phyloP scores from a whole-genome alignment of 2,113 vertebrate species.

The Fregetta grallaria region DNA sequence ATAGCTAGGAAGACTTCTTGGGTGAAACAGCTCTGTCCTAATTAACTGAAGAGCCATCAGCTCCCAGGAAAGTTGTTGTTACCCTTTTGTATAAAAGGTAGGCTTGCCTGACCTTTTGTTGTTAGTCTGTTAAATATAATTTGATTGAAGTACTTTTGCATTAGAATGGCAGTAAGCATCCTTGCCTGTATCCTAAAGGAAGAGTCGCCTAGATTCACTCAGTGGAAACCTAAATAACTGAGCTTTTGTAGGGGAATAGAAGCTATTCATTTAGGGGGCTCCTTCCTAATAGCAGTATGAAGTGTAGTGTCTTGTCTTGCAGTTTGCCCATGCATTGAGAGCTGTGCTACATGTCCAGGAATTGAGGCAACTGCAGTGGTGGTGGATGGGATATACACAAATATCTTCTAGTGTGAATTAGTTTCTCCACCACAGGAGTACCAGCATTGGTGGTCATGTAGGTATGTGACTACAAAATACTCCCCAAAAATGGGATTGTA shows the following conservation, averaged over 20 bases:
- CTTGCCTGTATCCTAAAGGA: neutral
- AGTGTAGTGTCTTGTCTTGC: neutral
- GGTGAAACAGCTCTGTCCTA: neutral
- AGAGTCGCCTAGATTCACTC: neutral
- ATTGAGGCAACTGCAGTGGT: neutral
- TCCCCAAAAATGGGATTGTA: accelerated
- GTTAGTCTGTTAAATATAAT: neutral
- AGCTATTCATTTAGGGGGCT: accelerated
- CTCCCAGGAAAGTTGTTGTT: neutral
- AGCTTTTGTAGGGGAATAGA: neutral
- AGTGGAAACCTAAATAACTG: neutral
- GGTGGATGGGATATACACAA: neutral
- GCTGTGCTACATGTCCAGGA: neutral
- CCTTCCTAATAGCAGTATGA: neutral
- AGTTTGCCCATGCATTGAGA: neutral
- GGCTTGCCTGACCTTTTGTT: neutral
- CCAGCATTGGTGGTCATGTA: neutral
- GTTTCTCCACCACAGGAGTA: neutral
- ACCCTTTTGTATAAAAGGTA: neutral
- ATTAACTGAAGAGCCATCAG: neutral
- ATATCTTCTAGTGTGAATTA: neutral
- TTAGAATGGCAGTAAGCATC: neutral
- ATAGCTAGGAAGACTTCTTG: neutral
- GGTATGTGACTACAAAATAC: neutral
- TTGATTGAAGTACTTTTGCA: neutral